Evolutionary conservation across 2,797 vertebrate species (phyloP).

Genomic region (Glossophaga mutica): DNA sequence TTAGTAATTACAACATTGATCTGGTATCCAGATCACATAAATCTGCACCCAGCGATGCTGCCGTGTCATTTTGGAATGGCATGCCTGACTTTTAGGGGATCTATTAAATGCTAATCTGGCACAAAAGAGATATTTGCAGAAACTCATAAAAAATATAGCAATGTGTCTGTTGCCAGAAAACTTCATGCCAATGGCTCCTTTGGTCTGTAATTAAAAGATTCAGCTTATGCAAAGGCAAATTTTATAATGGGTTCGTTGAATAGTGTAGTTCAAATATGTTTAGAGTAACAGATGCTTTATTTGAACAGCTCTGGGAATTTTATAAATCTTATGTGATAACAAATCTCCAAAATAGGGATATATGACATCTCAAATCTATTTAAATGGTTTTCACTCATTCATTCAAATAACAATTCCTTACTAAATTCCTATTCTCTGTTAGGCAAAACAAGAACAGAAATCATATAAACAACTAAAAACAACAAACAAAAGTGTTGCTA

Average conservation of each 20-base stretch:
- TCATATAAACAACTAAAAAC: background rate
- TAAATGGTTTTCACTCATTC: background rate
- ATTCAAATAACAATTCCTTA: background rate
- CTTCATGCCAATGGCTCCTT: background rate
- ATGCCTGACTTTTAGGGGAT: background rate
- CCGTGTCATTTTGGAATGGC: background rate
- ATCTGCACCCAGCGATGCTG: background rate
- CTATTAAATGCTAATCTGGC: background rate
- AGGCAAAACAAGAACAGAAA: background rate
- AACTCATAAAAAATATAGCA: constrained; percentile 15
- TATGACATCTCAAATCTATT: background rate
- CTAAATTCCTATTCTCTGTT: background rate
- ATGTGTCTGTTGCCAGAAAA: background rate
- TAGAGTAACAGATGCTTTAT: background rate
- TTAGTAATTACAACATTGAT: background rate
- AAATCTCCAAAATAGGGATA: background rate
- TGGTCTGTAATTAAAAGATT: background rate
- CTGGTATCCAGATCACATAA: background rate
- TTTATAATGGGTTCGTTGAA: background rate
- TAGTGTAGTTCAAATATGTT: background rate
- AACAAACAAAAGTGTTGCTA: background rate
- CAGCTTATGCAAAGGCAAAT: background rate
- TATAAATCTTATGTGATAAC: background rate
- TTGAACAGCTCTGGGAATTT: constrained; percentile 11
- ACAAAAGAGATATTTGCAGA: background rate